Conservation (phyloP, 2,797 vertebrate species). For the Acridotheres tristis region DNA sequence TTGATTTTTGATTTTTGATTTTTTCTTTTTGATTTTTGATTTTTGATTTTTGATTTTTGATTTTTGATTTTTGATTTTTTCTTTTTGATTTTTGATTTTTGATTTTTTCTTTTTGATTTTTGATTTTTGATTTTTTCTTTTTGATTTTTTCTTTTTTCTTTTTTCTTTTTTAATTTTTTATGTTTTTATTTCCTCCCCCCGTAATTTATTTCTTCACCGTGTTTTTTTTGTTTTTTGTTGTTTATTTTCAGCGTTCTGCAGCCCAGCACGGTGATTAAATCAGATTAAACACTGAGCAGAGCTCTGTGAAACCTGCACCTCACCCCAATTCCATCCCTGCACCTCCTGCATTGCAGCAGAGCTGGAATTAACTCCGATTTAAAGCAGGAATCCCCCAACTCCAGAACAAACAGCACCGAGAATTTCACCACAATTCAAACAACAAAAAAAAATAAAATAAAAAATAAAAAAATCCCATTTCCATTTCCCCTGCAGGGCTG, state of each 20-base stretch:
- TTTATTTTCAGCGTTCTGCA: fast-evolving
- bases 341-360: background rate
- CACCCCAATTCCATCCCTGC: background rate
- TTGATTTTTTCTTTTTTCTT: too few relatives aligned
- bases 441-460: too few relatives aligned
- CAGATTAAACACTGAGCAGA: background rate
- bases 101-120: too few relatives aligned
- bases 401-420: background rate
- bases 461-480: background rate
- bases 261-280: background rate
- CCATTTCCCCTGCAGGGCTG: background rate
- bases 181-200: too few relatives aligned
- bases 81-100: too few relatives aligned
- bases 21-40: too few relatives aligned
- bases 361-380: background rate
- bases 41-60: too few relatives aligned
- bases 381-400: background rate
- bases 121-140: too few relatives aligned
- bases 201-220: background rate
- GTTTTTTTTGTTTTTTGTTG: background rate
- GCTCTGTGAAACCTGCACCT: background rate
- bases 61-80: too few relatives aligned
- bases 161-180: too few relatives aligned
- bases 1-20: too few relatives aligned
- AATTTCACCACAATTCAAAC: too few relatives aligned